Evolutionary conservation across 2,888 invertebrate genomes (phyloP), one percentile per base, ranked within the genome.

Genomic region (Pseudococcus jackbeardsleyi): DNA sequence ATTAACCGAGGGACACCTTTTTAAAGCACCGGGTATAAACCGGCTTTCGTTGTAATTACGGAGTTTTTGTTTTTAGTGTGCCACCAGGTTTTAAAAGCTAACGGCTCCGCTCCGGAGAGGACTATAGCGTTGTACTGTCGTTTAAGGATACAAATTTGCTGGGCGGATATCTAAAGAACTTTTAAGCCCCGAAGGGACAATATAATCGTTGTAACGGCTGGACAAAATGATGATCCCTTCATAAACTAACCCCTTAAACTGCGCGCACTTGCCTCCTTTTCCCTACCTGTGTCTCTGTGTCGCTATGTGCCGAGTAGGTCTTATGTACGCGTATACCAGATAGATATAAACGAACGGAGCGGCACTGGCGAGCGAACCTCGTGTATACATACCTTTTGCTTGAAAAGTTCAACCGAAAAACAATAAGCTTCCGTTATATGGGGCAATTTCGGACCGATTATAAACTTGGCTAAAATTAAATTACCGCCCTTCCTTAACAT

Each of bases 1-100:
- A 86, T 86, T 86, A 86, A 86, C 86, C 86, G 86, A 86, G 86
- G 86, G 86, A 86, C 86, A 86, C 86, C 86, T 86, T 86, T 86
- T 86, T 86, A 86, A 86, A 86, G 86, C 86, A 86, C 64, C 86
- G 86, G 86, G 64, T 86, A 86, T 86, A 86, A 86, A 86, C 86
- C 86, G 86, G 86, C 86, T 86, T 86, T 86, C 86, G 86, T 64
- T 46, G 86, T 86, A 86, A 86, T 86, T 86, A 86, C 86, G 68
- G 86, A 86, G 86, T 86, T 86, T 86, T 86, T 86, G 86, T 86
- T 86, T 86, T 86, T 86, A 86, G 64, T 86, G 86, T 68, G 68
- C 68, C 64, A 54, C 85, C 86, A 86, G 86, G 86, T 86, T 86
- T 86, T 86, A 86, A 86, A 86, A 86, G 86, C 86, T 86, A 86